phyloP scores from a whole-genome alignment of 2,888 invertebrate genomes.

The Drosophila bunnanda region DNA sequence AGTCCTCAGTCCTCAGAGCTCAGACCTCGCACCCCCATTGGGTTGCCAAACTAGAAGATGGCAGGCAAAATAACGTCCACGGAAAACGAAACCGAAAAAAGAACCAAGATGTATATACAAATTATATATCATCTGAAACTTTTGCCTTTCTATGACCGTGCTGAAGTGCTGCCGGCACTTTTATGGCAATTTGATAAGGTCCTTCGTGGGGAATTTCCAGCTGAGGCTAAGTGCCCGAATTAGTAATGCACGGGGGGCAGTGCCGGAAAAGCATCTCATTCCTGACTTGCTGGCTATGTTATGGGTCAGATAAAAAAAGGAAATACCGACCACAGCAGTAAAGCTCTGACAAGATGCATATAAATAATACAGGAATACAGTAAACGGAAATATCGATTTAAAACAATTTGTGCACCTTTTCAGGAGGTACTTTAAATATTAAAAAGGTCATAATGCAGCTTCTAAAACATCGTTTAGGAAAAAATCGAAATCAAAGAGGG shows the following conservation, averaged over 20 bases:
- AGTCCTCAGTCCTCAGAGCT: slow-evolving; percentile 21
- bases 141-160: slow-evolving; percentile 44
- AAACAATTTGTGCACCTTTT: background rate
- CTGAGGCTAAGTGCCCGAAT: slow-evolving; percentile 70
- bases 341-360: background rate
- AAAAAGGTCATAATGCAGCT: background rate
- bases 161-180: slow-evolving; percentile 62
- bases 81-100: slow-evolving; percentile 38
- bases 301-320: slow-evolving; percentile 14
- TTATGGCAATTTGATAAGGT: slow-evolving; percentile 64
- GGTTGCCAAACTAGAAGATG: slow-evolving; percentile 55
- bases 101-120: slow-evolving; percentile 34
- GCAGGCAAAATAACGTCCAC: slow-evolving; percentile 38
- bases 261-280: slow-evolving; percentile 20
- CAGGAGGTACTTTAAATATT: background rate
- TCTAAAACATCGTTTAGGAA: background rate
- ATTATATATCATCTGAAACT: slow-evolving; percentile 52
- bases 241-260: slow-evolving; percentile 46
- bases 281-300: slow-evolving; percentile 15
- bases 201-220: slow-evolving; percentile 52
- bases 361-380: background rate
- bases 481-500: fast-evolving
- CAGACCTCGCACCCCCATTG: slow-evolving; percentile 24
- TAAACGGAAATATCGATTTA: background rate
- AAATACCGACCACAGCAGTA: background rate